These are phyloP conservation scores for Calephelis virginiensis DNA, from an alignment of 1,140 invertebrate genomes.

Conservation along the genomic window DNA sequence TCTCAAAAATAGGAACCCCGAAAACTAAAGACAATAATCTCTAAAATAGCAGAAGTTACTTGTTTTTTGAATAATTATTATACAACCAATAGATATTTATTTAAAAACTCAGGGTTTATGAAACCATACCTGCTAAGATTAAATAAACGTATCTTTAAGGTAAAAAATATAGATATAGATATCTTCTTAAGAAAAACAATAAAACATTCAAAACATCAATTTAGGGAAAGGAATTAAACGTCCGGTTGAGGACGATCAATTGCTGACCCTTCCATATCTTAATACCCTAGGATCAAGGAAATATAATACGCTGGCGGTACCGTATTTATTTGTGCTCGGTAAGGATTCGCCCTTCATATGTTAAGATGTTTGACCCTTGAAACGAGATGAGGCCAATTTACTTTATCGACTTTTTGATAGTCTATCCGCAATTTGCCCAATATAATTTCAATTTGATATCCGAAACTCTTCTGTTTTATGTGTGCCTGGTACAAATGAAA, in stretches of 20 bases:
- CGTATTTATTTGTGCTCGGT: slow-evolving; percentile 73
- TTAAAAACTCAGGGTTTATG: too few relatives aligned
- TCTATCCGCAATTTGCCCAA: slow-evolving; percentile 33
- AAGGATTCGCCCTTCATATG: slow-evolving; percentile 68
- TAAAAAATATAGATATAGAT: not conserved
- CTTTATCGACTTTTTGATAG: slow-evolving; percentile 49
- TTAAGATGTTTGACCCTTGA: slow-evolving; percentile 69
- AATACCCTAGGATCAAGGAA: slow-evolving; percentile 67
- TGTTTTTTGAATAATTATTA: too few relatives aligned
- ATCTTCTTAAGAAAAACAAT: slow-evolving; percentile 45
- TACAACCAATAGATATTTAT: too few relatives aligned
- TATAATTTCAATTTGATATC: slow-evolving; percentile 15
- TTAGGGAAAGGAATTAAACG: slow-evolving; percentile 51
- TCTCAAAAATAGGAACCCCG: too few relatives aligned
- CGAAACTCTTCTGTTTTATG: slow-evolving; percentile 2
- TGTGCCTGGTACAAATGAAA: not conserved
- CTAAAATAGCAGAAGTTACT: too few relatives aligned
- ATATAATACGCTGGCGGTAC: slow-evolving; percentile 56
- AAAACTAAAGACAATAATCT: too few relatives aligned
- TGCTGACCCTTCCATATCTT: slow-evolving; percentile 68
- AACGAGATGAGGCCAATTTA: slow-evolving; percentile 68
- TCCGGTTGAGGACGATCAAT: slow-evolving; percentile 43
- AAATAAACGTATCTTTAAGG: too few relatives aligned
- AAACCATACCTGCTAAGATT: too few relatives aligned
- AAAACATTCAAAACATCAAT: slow-evolving; percentile 60